Evolutionary conservation across 1,140 invertebrate genomes (phyloP), one percentile per base, ranked within the genome.

Genomic region (Trachymyrmex cornetzi): DNA sequence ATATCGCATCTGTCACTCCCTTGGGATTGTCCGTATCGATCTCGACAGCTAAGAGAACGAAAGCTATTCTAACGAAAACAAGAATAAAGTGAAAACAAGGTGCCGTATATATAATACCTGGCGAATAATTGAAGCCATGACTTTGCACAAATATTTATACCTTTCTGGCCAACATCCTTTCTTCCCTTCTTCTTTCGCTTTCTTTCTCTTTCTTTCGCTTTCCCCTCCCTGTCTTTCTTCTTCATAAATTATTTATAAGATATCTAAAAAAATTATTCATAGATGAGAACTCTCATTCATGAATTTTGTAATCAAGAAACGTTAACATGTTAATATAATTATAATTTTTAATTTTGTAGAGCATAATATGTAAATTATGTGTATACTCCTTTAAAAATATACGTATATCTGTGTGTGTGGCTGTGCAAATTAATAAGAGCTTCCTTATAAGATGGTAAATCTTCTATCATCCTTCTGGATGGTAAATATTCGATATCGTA

Each of bases 1-100:
- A 81, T 81, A 55, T 69, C 50, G 30, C 30, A 55, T 57, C 48
- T 57, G 30, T 81, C 63, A 57, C 4, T n/a, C 19, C 44, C 27
- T 57, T n/a, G 64, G 30, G 63, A 55, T 57, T n/a, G 27, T 22
- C 30, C n/a, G 30, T 55, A 69, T 81, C 63, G 77, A 69, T 81
- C 63, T 55, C 77, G 63, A 19, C n/a, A n/a, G 34, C 27, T 34
- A 38, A 34, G 48, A 14, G 30, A 30, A 64, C 48, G 63, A 57
- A 50, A 55, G 55, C n/a, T 16, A 0, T n/a, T 30, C 12, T 19
- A 38, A 69, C 48, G 77, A 55, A 69, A 81, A 69, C 30, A 69
- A 27, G 27, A 27, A 19, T 80, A 12, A 53, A 53, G 27, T 22
- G 44, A 67, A 66, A 53, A 67, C 61, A 67, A 66, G 44, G 1